Percentiles rank a stretch among this genome's conserved stretches.
Evolutionary conservation across 1,140 invertebrate genomes (phyloP).

Genomic region (Heliconius himera): DNA sequence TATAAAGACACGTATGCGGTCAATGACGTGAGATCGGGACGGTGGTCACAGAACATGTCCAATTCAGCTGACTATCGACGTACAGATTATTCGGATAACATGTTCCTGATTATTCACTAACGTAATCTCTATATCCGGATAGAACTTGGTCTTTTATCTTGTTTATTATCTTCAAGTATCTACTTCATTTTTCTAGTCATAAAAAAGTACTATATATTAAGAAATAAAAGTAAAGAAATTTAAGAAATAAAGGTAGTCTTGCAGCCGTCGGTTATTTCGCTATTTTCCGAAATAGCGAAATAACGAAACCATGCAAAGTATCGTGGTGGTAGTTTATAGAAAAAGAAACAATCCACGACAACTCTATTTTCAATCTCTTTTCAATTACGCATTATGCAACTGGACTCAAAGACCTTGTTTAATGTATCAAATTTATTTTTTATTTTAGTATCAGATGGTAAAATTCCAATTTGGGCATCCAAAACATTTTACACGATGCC

Average conservation of each 20-base stretch:
- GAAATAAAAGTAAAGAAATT: too few relatives aligned
- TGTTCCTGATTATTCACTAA: slow-evolving; percentile 5
- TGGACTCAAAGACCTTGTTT: background rate
- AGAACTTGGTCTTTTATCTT: background rate
- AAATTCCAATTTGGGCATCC: slow-evolving; percentile 30
- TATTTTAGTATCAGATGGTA: slow-evolving; percentile 19
- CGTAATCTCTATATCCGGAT: background rate
- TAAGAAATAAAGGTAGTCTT: too few relatives aligned
- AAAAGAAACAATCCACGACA: background rate
- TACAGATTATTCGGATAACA: slow-evolving; percentile 15
- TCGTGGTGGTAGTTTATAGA: too few relatives aligned
- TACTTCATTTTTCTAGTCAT: too few relatives aligned
- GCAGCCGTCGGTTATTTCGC: too few relatives aligned
- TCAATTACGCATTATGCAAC: background rate
- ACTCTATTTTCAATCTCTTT: background rate
- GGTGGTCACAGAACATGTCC: slow-evolving; percentile 14
- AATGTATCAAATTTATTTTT: background rate
- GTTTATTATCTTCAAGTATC: background rate
- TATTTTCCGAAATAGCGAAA: too few relatives aligned
- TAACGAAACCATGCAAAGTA: too few relatives aligned
- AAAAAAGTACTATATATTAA: too few relatives aligned
- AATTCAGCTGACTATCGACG: slow-evolving; percentile 18
- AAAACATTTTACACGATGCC: slow-evolving; percentile 28
- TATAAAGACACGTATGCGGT: slow-evolving; percentile 10
- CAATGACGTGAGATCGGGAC: slow-evolving; percentile 10